phyloP scores from a whole-genome alignment of 1,140 invertebrate species.

The Tetraneura akinire region DNA sequence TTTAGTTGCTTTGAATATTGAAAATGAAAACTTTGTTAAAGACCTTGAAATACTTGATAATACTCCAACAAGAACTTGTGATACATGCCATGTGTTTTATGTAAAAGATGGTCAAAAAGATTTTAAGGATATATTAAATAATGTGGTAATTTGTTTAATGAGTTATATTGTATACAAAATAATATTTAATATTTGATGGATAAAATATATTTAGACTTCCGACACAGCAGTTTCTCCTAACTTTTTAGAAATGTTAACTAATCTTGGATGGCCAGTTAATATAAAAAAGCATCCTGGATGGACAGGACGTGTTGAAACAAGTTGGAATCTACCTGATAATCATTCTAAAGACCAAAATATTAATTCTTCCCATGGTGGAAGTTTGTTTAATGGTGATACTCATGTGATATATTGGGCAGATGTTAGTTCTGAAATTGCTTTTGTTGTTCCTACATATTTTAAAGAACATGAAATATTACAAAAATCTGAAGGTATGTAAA shows the following conservation, averaged over 20 bases:
- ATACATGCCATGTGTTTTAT: conserved; percentile 95
- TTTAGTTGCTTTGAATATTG: conserved; percentile 78
- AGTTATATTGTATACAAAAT: conserved; percentile 10
- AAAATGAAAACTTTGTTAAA: conserved; percentile 69
- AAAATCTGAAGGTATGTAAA: conserved; percentile 31
- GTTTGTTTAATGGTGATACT: conserved; percentile 72
- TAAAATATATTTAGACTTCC: conserved; percentile 57
- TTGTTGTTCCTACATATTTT: conserved; percentile 80
- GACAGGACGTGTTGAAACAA: conserved; percentile 73
- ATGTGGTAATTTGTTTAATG: conserved; percentile 67
- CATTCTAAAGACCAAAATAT: not conserved
- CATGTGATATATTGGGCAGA: conserved; percentile 95
- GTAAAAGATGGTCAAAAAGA: conserved; percentile 80
- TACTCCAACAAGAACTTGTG: conserved; percentile 80
- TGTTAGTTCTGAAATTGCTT: conserved; percentile 88
- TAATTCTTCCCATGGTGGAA: conserved; percentile 56
- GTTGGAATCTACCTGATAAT: conserved; percentile 50
- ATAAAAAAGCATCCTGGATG: conserved; percentile 82
- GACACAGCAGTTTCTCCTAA: conserved; percentile 65
- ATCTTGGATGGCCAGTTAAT: conserved; percentile 84
- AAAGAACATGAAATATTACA: conserved; percentile 51
- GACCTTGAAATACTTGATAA: conserved; percentile 77
- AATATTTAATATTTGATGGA: conserved; percentile 50
- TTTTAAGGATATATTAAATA: conserved; percentile 78
- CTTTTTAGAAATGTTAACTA: conserved; percentile 78